A percentile compares a stretch with the other conserved stretches of the same genome.
Evolutionary conservation across 2,797 vertebrate genomes (phyloP).

Genomic region (Sebastes steindachneri): DNA sequence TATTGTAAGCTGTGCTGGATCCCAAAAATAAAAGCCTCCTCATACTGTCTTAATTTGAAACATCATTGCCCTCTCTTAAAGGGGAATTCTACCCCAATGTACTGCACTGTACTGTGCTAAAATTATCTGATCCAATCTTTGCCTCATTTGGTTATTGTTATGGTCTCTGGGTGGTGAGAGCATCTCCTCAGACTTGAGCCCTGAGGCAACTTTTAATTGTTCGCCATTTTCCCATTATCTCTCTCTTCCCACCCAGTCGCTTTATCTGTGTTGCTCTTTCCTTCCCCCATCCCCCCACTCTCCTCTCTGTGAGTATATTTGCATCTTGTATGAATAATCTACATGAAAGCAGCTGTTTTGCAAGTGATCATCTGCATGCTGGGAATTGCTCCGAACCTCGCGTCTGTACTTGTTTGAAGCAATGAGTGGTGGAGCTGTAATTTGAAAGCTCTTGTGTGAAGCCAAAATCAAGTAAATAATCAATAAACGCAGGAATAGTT

Average conservation of each 20-base stretch:
- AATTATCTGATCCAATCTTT: slow-evolving; percentile 19
- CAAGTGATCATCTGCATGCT: not conserved
- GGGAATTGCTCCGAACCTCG: not conserved
- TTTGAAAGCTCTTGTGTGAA: not conserved
- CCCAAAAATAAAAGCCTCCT: not conserved
- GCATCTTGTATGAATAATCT: not conserved
- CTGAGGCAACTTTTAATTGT: slow-evolving; percentile 17
- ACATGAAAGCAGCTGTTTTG: slow-evolving; percentile 18
- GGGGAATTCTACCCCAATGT: not conserved
- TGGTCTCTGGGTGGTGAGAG: not conserved
- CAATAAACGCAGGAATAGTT: not conserved
- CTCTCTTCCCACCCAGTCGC: not conserved
- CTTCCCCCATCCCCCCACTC: not conserved
- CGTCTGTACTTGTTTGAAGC: not conserved
- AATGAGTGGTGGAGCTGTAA: not conserved
- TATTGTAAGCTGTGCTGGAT: not conserved
- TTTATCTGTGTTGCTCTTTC: not conserved
- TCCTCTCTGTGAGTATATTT: not conserved
- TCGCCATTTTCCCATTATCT: not conserved
- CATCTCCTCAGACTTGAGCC: not conserved
- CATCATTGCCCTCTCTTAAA: slow-evolving; percentile 10
- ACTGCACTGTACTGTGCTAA: not conserved
- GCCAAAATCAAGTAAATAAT: not conserved
- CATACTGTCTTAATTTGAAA: not conserved
- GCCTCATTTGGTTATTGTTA: not conserved